Evolutionary conservation across 2,113 vertebrate genomes (phyloP).

Genomic region (Chloebia gouldiae): DNA sequence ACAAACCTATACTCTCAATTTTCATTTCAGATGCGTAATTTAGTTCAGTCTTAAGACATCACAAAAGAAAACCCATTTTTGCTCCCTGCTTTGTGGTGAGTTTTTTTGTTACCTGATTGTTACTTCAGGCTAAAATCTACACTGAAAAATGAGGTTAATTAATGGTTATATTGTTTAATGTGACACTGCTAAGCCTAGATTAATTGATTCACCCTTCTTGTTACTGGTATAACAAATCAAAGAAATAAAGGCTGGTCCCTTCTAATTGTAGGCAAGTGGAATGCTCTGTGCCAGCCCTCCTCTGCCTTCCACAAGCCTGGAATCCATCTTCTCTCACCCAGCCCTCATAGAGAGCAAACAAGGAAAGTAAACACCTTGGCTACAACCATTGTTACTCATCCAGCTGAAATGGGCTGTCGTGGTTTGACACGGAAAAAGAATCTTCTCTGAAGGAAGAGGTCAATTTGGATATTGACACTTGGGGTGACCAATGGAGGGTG

Average conservation of each 20-base stretch:
- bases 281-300: neutral
- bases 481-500: too few species aligned
- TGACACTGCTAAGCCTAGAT: neutral
- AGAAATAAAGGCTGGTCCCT: neutral
- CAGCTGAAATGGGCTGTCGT: neutral
- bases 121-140: constrained; percentile 14
- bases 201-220: neutral
- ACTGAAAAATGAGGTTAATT: constrained; percentile 22
- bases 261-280: neutral
- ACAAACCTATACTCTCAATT: neutral
- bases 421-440: too few species aligned
- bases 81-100: neutral
- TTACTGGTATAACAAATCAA: neutral
- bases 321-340: neutral
- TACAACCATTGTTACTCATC: neutral
- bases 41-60: neutral
- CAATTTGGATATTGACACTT: too few species aligned
- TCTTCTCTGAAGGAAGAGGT: too few species aligned
- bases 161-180: neutral
- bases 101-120: neutral
- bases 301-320: neutral
- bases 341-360: neutral
- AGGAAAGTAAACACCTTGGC: neutral
- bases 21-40: neutral
- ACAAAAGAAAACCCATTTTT: neutral